These are phyloP conservation scores for Solea solea DNA, from an alignment of 2,113 vertebrate genomes.

Conservation along the genomic window DNA sequence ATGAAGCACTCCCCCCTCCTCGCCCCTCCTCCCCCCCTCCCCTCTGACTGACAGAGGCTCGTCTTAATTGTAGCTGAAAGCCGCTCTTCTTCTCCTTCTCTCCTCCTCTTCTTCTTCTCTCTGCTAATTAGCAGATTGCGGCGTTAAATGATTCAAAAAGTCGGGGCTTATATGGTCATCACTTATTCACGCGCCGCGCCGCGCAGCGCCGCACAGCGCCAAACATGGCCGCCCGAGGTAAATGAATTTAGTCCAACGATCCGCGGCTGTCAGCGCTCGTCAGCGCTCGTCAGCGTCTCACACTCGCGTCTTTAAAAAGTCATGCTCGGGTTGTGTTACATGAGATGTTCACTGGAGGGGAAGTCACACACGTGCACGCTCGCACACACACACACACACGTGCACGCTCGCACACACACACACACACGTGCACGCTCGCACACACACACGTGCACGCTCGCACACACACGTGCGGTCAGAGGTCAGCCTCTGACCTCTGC, in stretches of 20 bases:
- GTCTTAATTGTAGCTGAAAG: slow-evolving; percentile 84
- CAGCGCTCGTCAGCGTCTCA: slow-evolving; percentile 66
- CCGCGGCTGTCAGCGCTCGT: slow-evolving; percentile 80
- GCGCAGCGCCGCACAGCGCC: no score
- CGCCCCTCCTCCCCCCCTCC: background rate
- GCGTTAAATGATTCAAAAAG: slow-evolving; percentile 88
- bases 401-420: background rate
- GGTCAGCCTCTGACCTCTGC: no score
- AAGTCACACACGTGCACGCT: slow-evolving; percentile 8
- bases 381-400: background rate
- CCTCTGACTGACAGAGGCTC: slow-evolving; percentile 75
- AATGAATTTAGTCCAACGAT: slow-evolving; percentile 87
- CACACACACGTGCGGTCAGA: no score
- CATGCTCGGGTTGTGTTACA: slow-evolving; percentile 76
- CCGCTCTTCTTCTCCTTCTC: no score
- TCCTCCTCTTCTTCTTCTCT: no score
- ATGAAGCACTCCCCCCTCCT: slow-evolving; percentile 66
- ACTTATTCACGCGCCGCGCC: slow-evolving; percentile 80
- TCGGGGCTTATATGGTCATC: slow-evolving; percentile 80
- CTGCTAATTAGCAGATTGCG: slow-evolving; percentile 85
- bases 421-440: background rate
- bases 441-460: background rate
- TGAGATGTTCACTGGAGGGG: slow-evolving; percentile 69
- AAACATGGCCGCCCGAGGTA: slow-evolving; percentile 80
- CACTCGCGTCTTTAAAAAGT: slow-evolving; percentile 72